Conservation (phyloP, 2,113 vertebrate genomes). For the Petrocephalus microphthalmus region DNA sequence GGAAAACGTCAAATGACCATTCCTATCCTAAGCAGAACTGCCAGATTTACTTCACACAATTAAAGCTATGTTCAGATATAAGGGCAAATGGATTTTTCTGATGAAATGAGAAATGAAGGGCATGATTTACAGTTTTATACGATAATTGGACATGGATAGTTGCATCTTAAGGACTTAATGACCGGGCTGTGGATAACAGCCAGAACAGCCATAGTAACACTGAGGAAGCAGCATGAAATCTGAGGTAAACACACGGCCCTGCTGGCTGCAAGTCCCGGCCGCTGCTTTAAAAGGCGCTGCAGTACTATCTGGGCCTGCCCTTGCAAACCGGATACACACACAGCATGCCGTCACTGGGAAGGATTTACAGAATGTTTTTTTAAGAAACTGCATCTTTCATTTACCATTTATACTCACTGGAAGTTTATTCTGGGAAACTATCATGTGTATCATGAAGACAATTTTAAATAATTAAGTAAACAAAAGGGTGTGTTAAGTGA, state of each 20-base stretch:
- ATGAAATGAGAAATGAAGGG: conserved; percentile 18
- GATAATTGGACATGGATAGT: conserved; percentile 46
- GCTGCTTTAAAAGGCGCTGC: no score
- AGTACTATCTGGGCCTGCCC: no score
- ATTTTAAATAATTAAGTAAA: neutral
- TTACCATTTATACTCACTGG: neutral
- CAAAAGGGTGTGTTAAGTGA: neutral
- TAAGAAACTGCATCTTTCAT: neutral
- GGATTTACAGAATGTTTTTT: neutral
- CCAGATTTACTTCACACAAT: neutral
- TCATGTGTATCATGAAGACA: neutral
- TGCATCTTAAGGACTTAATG: conserved; percentile 48
- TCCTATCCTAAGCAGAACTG: neutral
- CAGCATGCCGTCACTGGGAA: neutral
- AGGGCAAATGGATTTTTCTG: neutral
- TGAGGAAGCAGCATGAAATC: conserved; percentile 24
- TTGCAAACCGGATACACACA: no score
- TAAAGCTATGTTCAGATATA: neutral
- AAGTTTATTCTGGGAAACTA: neutral
- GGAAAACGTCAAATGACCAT: conserved; percentile 12
- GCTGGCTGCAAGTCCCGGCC: no score
- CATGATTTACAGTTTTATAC: conserved; percentile 44
- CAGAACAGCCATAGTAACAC: conserved; percentile 37
- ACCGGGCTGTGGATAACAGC: conserved; percentile 44
- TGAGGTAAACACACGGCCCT: neutral